Evolutionary conservation across 2,888 invertebrate species (phyloP).

Genomic region (Ectropis crepuscularia): DNA sequence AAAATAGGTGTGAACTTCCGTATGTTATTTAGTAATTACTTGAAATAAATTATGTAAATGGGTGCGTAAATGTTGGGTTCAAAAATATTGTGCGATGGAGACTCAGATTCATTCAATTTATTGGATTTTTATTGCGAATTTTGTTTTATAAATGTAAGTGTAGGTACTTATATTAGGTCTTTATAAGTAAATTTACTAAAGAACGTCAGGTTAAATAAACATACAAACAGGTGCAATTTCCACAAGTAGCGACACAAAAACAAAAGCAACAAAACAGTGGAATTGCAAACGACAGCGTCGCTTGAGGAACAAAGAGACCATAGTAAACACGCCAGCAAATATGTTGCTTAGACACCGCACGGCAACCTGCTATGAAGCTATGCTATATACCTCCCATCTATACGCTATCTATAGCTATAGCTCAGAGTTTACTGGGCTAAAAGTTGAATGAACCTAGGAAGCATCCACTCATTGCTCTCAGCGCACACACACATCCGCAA

Average conservation of each 20-base stretch:
- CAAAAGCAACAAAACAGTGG: slow-evolving; percentile 37
- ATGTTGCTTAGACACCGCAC: slow-evolving; percentile 50
- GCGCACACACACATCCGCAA: slow-evolving; percentile 68
- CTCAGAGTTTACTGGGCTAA: slow-evolving; percentile 84
- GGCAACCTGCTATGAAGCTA: slow-evolving; percentile 20
- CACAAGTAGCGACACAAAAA: slow-evolving; percentile 19
- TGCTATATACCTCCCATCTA: slow-evolving; percentile 44
- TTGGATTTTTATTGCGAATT: no score
- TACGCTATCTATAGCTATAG: slow-evolving; percentile 50
- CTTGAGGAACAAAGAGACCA: slow-evolving; percentile 56
- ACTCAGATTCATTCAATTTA: no score
- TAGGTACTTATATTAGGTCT: no score
- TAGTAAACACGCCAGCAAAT: slow-evolving; percentile 59
- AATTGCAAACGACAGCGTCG: slow-evolving; percentile 49
- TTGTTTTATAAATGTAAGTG: no score
- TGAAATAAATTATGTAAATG: no score
- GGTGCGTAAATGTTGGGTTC: no score
- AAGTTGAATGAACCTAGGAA: slow-evolving; percentile 83
- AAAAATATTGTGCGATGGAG: no score
- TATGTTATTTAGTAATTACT: no score
- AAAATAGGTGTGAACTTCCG: no score
- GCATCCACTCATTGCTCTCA: slow-evolving; percentile 76
- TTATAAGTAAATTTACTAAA: no score
- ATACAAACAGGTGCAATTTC: slow-evolving; percentile 19
- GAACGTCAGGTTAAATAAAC: no score